phyloP scores from a whole-genome alignment of 2,113 vertebrate genomes.

The Tonatia bakeri region DNA sequence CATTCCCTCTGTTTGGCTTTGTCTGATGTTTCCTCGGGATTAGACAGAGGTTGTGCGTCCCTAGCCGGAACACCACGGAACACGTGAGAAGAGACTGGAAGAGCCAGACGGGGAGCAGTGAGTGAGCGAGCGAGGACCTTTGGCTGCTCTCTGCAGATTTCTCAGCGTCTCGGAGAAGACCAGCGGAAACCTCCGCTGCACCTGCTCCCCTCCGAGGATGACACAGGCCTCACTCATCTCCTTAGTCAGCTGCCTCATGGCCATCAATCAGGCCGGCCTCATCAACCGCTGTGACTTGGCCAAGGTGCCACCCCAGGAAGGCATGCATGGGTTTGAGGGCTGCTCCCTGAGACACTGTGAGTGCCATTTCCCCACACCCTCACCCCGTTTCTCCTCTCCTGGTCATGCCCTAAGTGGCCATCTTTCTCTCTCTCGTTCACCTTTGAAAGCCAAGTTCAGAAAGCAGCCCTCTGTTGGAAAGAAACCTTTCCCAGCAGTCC shows the following conservation, averaged over 20 bases:
- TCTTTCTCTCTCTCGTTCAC: not conserved
- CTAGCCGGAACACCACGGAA: not conserved
- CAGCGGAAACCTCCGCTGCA: not conserved
- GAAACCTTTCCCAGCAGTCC: not conserved
- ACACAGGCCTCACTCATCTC: not conserved
- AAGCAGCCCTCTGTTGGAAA: too few species aligned
- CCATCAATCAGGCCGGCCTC: not conserved
- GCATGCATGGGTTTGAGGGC: constrained; percentile 45
- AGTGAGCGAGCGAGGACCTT: not conserved
- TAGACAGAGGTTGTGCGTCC: not conserved
- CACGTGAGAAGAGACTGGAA: not conserved
- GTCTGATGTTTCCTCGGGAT: not conserved
- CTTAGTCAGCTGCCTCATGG: constrained; percentile 16
- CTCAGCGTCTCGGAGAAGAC: not conserved
- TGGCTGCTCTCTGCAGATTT: not conserved
- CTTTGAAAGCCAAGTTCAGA: constrained; percentile 17
- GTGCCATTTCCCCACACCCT: not conserved
- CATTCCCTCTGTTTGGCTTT: not conserved
- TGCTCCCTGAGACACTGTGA: constrained; percentile 64
- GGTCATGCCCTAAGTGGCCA: not conserved
- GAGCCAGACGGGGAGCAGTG: not conserved
- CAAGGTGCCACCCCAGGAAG: constrained; percentile 7
- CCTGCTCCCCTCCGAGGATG: not conserved
- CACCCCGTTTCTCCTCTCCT: not conserved
- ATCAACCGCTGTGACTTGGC: constrained; percentile 46